Base-by-base conservation (phyloP, 2,797 vertebrate genomes). In the Nyctibius grandis region DNA sequence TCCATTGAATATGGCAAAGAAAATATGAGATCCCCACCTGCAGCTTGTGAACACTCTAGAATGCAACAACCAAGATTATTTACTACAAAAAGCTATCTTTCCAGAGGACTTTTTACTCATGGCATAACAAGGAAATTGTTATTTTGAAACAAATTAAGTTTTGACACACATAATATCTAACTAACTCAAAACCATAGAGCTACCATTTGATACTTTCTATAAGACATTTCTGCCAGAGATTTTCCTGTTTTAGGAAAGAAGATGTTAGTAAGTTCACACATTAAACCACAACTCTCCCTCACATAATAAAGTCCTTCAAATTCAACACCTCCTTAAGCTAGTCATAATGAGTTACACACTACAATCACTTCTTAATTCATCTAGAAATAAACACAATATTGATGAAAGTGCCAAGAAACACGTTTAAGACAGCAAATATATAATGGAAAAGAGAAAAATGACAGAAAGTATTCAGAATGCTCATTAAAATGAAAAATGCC, bases 401-500 rank as follows among this genome's bases (percentile, higher is more conserved):
- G 82, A 93, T 45, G 47, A 33, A 85, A 85, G 19, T 42, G 53
- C 51, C 57, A 77, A 64, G 21, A 53, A 77, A 53, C 11, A 51
- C 34, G 56, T 67, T 91, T 63, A 73, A 79, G 47, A 85, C 44
- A 44, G 33, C 16, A 70, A 83, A 69, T 56, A 69, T 48, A 70
- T 85, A 74, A 85, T 44, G 40, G 29, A 78, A 91, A 91, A 79
- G 18, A 78, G 87, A 88, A 85, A 38, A 13, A 72, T 42, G n/a
- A 79, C 5, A 89, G 6, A 69, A 84, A 74, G 34, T n/a, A 85
- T 61, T 80, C 56, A 50, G 85, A 91, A 79, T 18, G 56, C 53
- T 77, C 68, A 75, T 64, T 95, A 77, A 92, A 89, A 78, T 22
- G 25, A 92, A 94, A 95, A 92, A 95, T 75, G 78, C 28, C 57